Conservation (phyloP, 1,140 invertebrate genomes). For the Ceratosolen solmsi region DNA sequence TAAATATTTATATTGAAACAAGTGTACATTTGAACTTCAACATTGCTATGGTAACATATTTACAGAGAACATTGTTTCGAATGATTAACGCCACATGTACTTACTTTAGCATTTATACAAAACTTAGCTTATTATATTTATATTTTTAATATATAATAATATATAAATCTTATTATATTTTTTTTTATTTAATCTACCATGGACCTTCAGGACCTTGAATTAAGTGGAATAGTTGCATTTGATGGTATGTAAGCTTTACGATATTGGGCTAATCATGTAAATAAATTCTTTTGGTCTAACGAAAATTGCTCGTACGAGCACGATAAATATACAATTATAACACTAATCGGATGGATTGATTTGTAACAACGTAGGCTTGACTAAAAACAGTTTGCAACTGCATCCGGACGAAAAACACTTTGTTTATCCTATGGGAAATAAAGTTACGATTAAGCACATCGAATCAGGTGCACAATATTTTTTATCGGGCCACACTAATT, state of each 20-base stretch:
- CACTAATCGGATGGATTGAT: not conserved
- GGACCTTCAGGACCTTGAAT: slow-evolving; percentile 76
- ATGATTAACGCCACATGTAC: slow-evolving; percentile 4
- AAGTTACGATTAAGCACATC: slow-evolving; percentile 86
- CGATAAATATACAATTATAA: not conserved
- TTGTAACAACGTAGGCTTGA: slow-evolving; percentile 74
- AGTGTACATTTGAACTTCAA: not conserved
- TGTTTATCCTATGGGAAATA: slow-evolving; percentile 88
- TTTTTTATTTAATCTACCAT: slow-evolving; percentile 50
- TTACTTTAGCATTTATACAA: slow-evolving; percentile 24
- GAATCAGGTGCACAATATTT: slow-evolving; percentile 82
- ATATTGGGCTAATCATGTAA: not conserved
- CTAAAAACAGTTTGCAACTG: slow-evolving; percentile 80
- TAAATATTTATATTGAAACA: too few species aligned
- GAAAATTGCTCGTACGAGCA: not conserved
- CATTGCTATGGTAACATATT: slow-evolving; percentile 50
- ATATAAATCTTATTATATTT: slow-evolving; percentile 10
- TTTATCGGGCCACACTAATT: slow-evolving; percentile 87
- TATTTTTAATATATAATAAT: too few species aligned
- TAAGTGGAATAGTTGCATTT: slow-evolving; percentile 82
- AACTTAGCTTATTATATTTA: too few species aligned
- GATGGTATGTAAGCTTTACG: slow-evolving; percentile 76
- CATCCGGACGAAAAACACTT: slow-evolving; percentile 86
- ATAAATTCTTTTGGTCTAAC: not conserved
- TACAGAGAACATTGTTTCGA: slow-evolving; percentile 42